These are phyloP conservation scores for Apogon hyalosoma DNA, from an alignment of 2,797 vertebrate genomes.

Conservation along the genomic window DNA sequence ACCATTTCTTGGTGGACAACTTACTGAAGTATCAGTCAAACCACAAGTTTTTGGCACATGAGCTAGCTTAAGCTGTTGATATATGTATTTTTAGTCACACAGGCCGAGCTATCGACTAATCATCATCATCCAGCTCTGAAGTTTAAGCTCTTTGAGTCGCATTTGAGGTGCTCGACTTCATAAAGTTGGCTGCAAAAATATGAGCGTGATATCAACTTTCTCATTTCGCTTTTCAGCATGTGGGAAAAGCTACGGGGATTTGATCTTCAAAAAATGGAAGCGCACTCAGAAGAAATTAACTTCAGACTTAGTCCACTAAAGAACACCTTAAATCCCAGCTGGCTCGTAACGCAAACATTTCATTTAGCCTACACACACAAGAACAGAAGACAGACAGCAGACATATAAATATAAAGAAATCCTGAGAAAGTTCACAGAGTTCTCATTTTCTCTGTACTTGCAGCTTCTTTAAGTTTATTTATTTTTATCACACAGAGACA, in stretches of 20 bases:
- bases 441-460: not conserved
- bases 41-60: too few relatives aligned
- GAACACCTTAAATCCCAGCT: not conserved
- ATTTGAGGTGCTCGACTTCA: too few relatives aligned
- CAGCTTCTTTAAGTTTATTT: not conserved
- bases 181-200: too few relatives aligned
- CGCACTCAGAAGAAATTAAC: not conserved
- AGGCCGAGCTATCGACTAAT: too few relatives aligned
- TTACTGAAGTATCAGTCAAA: too few relatives aligned
- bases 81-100: too few relatives aligned
- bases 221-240: not conserved
- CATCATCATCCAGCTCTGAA: too few relatives aligned
- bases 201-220: not conserved
- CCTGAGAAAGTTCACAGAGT: not conserved
- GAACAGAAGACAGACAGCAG: not conserved
- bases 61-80: too few relatives aligned
- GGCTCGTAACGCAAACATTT: conserved; percentile 6
- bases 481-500: conserved; percentile 14
- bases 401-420: not conserved
- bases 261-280: not conserved
- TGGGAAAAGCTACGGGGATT: not conserved
- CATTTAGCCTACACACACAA: not conserved
- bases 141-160: too few relatives aligned
- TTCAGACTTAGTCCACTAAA: not conserved
- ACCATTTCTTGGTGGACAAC: too few relatives aligned